phyloP scores from a whole-genome alignment of 1,140 invertebrate genomes.

The Galendromus occidentalis region DNA sequence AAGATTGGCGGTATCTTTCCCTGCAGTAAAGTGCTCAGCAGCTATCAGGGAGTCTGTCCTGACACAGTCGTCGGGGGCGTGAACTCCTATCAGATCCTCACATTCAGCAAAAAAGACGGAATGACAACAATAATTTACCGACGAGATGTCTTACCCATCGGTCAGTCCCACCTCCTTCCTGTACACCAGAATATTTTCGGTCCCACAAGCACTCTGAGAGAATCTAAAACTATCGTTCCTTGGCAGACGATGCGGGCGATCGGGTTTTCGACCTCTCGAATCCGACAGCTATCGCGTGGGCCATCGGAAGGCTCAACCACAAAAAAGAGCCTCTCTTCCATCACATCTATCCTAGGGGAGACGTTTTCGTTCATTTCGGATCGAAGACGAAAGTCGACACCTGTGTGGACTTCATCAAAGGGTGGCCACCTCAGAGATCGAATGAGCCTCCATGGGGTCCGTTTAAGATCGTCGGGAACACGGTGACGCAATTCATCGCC shows the following conservation, averaged over 20 bases:
- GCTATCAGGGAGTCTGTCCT: slow-evolving; percentile 53
- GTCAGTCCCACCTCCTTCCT: slow-evolving; percentile 48
- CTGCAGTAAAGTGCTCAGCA: slow-evolving; percentile 33
- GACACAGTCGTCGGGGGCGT: slow-evolving; percentile 55
- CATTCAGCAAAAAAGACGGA: slow-evolving; percentile 50
- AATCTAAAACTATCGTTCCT: background rate
- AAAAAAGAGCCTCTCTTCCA: slow-evolving; percentile 64
- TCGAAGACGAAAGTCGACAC: slow-evolving; percentile 27
- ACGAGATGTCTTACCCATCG: slow-evolving; percentile 35
- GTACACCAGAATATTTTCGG: slow-evolving; percentile 38
- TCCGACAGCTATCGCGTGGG: slow-evolving; percentile 54
- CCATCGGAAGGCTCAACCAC: slow-evolving; percentile 53
- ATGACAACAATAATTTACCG: slow-evolving; percentile 61
- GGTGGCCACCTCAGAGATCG: background rate
- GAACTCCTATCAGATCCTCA: slow-evolving; percentile 51
- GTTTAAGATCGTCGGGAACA: slow-evolving; percentile 50
- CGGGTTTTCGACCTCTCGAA: slow-evolving; percentile 46
- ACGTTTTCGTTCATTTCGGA: slow-evolving; percentile 44
- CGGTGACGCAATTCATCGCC: slow-evolving; percentile 49
- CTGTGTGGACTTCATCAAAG: slow-evolving; percentile 24
- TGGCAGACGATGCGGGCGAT: slow-evolving; percentile 50
- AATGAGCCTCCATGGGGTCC: slow-evolving; percentile 43
- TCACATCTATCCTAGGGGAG: slow-evolving; percentile 48
- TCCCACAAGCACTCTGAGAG: slow-evolving; percentile 22
- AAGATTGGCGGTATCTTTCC: slow-evolving; percentile 19